These are phyloP conservation scores for Coleophora flavipennella DNA, from an alignment of 2,888 invertebrate genomes.

Conservation along the genomic window DNA sequence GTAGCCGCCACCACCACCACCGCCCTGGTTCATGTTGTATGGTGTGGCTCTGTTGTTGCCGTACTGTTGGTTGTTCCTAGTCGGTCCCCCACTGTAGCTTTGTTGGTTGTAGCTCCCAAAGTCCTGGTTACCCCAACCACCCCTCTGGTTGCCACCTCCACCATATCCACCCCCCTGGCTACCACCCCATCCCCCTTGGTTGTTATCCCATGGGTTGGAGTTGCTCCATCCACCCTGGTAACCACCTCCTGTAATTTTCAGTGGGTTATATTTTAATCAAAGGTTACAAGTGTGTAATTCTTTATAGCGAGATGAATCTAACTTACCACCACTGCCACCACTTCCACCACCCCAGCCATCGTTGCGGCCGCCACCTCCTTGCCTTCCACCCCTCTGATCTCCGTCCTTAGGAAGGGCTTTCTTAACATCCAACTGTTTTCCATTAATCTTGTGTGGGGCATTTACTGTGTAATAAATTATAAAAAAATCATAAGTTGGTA, in stretches of 20 bases:
- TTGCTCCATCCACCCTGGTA: constrained; percentile 72
- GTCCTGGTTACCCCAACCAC: constrained; percentile 75
- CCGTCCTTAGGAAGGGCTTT: constrained; percentile 92
- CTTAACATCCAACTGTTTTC: constrained; percentile 92
- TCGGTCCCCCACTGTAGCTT: constrained; percentile 88
- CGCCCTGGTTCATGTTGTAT: constrained; percentile 78
- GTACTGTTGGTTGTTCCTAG: constrained; percentile 83
- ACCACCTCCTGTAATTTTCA: constrained; percentile 50
- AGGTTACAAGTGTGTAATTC: too few relatives aligned
- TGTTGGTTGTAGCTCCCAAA: constrained; percentile 88
- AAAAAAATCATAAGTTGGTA: not conserved
- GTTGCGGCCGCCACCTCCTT: constrained; percentile 49
- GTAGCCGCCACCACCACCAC: constrained; percentile 43
- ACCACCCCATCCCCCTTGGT: constrained; percentile 37
- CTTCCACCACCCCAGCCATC: constrained; percentile 52
- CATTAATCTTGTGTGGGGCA: constrained; percentile 87
- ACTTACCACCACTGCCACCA: constrained; percentile 2
- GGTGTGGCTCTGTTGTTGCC: constrained; percentile 79
- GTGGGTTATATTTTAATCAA: not conserved
- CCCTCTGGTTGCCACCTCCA: constrained; percentile 63
- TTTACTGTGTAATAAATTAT: constrained; percentile 71
- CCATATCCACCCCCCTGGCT: constrained; percentile 46
- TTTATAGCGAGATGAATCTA: too few relatives aligned
- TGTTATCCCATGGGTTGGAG: constrained; percentile 62
- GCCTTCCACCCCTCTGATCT: constrained; percentile 68